phyloP scores from a whole-genome alignment of 2,888 invertebrate genomes.

The Dynastes maya region DNA sequence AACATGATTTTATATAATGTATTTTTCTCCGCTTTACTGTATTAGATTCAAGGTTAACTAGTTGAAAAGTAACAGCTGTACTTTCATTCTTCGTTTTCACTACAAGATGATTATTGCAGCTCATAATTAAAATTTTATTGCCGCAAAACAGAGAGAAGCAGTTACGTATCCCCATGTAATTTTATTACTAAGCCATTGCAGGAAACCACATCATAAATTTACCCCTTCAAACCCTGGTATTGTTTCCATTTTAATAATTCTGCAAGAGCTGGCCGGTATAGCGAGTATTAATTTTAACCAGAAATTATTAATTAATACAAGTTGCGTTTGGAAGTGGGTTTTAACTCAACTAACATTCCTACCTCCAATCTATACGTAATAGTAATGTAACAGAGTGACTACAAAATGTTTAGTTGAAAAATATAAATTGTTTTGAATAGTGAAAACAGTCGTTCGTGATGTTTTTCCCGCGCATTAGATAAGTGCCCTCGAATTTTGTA shows the following conservation, averaged over 20 bases:
- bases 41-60: not conserved
- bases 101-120: not conserved
- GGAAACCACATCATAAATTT: constrained; percentile 33
- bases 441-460: too few species aligned
- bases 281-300: constrained; percentile 22
- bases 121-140: constrained; percentile 1
- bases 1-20: too few species aligned
- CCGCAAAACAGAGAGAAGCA: not conserved
- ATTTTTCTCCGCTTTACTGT: too few species aligned
- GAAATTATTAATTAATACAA: constrained; percentile 33
- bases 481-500: too few species aligned
- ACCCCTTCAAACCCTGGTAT: constrained; percentile 38
- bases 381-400: not conserved
- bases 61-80: not conserved
- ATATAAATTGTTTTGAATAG: too few species aligned
- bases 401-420: not conserved
- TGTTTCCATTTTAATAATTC: constrained; percentile 45
- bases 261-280: not conserved
- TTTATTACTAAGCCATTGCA: constrained; percentile 21
- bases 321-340: not conserved
- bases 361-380: not conserved
- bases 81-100: too few species aligned
- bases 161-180: constrained; percentile 31
- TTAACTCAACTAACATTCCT: not conserved
- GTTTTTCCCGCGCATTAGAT: too few species aligned